phyloP scores from a whole-genome alignment of 2,888 invertebrate species.

The Tiliacea citrago region DNA sequence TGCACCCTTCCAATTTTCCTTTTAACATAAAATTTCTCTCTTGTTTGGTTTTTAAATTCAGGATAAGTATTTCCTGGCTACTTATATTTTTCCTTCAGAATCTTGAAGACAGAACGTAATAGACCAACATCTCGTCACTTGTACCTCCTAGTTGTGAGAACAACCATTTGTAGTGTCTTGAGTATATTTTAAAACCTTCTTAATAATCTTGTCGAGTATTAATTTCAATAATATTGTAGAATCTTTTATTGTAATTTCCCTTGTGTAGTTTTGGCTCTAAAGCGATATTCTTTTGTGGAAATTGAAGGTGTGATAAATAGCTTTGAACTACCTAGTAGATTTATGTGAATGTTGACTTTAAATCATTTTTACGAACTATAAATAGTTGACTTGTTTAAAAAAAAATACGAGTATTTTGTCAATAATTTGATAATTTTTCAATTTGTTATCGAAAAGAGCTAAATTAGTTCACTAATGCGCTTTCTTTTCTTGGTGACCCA shows the following conservation, averaged over 20 bases:
- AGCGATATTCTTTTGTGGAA: not conserved
- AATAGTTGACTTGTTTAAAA: too few relatives aligned
- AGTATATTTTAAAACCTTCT: conserved; percentile 22
- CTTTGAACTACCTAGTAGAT: too few relatives aligned
- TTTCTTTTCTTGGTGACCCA: not conserved
- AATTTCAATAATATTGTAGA: conserved; percentile 25
- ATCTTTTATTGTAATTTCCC: conserved; percentile 33
- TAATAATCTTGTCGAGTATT: conserved; percentile 39
- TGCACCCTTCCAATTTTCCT: too few relatives aligned
- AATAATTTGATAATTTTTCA: too few relatives aligned
- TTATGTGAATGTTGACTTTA: too few relatives aligned
- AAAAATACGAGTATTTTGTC: too few relatives aligned
- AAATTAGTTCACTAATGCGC: too few relatives aligned
- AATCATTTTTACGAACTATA: too few relatives aligned
- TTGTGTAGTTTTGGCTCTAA: not conserved
- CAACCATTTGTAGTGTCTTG: conserved; percentile 43
- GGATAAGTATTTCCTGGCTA: not conserved
- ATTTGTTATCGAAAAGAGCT: too few relatives aligned
- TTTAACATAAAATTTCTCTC: not conserved
- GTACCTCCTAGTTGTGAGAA: not conserved
- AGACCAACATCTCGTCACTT: conserved; percentile 24
- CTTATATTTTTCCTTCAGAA: not conserved
- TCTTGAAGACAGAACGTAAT: not conserved
- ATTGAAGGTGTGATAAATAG: too few relatives aligned
- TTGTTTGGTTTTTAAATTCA: not conserved